Conservation (phyloP, 2,797 vertebrate genomes). For the Ibycter americanus region DNA sequence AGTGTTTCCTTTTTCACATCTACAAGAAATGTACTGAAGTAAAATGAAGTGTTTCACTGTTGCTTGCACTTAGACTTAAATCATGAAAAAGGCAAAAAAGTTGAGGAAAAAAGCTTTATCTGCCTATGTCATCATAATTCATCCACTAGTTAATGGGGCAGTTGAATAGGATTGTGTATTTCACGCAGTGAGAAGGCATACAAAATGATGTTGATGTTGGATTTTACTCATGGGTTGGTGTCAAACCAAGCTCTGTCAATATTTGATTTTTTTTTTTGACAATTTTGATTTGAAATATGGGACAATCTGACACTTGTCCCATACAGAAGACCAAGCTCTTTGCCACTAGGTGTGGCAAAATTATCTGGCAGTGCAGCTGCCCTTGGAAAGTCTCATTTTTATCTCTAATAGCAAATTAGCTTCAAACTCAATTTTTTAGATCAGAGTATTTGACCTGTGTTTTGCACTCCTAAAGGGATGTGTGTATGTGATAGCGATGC, state of each 20-base stretch:
- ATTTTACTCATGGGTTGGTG: background rate
- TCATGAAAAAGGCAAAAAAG: background rate
- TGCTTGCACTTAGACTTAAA: background rate
- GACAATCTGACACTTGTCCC: too few species aligned
- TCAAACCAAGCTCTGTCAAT: background rate
- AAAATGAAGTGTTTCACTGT: background rate
- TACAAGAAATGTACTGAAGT: background rate
- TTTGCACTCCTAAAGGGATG: background rate
- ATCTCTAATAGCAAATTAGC: background rate
- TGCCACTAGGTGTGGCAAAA: background rate
- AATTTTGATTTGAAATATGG: too few species aligned
- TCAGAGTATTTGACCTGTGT: background rate
- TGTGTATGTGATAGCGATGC: background rate
- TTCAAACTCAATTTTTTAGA: background rate
- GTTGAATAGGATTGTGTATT: background rate
- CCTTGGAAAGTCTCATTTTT: background rate
- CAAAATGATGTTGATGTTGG: background rate
- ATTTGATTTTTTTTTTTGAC: too few species aligned
- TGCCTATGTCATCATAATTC: background rate
- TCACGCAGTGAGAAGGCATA: background rate
- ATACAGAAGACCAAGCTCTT: too few species aligned
- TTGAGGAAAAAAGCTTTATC: background rate
- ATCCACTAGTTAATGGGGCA: background rate
- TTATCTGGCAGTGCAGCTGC: background rate
- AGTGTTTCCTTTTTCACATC: background rate